A percentile compares a stretch with the other conserved stretches of the same genome.
Conservation (phyloP, 2,888 invertebrate genomes). For the Anoncus sp. region DNA sequence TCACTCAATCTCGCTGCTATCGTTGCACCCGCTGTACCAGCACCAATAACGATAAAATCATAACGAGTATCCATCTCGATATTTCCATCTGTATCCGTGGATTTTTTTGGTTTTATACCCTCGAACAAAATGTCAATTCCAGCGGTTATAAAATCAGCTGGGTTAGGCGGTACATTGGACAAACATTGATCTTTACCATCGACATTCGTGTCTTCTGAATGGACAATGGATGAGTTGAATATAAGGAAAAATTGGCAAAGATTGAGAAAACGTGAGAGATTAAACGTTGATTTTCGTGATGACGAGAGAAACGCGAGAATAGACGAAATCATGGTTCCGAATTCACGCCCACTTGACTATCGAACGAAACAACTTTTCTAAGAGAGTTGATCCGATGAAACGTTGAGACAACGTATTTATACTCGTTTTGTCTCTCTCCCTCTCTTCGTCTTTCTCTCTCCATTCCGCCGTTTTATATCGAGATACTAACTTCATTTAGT, state of each 20-base stretch:
- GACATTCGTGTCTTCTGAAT: slow-evolving; percentile 30
- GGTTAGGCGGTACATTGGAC: not conserved
- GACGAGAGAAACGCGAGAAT: too few relatives aligned
- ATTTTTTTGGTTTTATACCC: slow-evolving; percentile 85
- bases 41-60: slow-evolving; percentile 92
- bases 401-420: slow-evolving; percentile 52
- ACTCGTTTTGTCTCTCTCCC: slow-evolving; percentile 35
- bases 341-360: too few relatives aligned
- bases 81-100: slow-evolving; percentile 84
- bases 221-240: too few relatives aligned
- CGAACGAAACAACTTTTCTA: slow-evolving; percentile 16
- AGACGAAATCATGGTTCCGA: too few relatives aligned
- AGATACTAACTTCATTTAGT: slow-evolving; percentile 51
- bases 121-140: slow-evolving; percentile 85
- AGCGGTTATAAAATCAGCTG: slow-evolving; percentile 36
- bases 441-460: slow-evolving; percentile 18
- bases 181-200: slow-evolving; percentile 11
- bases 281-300: too few relatives aligned
- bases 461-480: slow-evolving; percentile 21
- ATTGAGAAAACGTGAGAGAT: too few relatives aligned
- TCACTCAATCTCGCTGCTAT: slow-evolving; percentile 90
- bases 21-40: slow-evolving; percentile 92
- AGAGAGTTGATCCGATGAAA: slow-evolving; percentile 40
- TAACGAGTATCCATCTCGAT: slow-evolving; percentile 84
- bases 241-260: too few relatives aligned